Percentiles rank a stretch among this genome's conserved stretches.
These are phyloP conservation scores for Campoletis raptor DNA, from an alignment of 2,888 invertebrate species.

Conservation along the genomic window DNA sequence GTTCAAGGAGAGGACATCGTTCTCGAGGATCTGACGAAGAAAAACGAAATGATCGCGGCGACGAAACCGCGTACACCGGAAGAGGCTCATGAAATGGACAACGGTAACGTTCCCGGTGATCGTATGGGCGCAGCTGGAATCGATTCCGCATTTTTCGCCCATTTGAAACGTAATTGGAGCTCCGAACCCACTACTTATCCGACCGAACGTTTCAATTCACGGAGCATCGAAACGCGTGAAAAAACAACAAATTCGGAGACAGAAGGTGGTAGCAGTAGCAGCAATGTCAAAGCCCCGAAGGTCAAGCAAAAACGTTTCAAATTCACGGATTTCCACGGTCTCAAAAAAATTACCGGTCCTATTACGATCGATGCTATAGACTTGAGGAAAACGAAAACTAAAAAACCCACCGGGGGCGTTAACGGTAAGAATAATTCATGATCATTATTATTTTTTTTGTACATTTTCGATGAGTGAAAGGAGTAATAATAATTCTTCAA, in stretches of 20 bases:
- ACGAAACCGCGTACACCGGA: conserved; percentile 84
- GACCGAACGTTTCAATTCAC: conserved; percentile 39
- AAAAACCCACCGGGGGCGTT: conserved; percentile 4
- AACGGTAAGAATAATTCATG: background rate
- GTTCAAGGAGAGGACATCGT: conserved; percentile 85
- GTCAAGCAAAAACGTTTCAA: conserved; percentile 75
- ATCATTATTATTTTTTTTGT: background rate
- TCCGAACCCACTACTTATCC: conserved; percentile 81
- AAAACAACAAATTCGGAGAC: conserved; percentile 32
- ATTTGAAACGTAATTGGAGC: conserved; percentile 89
- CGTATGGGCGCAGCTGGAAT: conserved; percentile 90
- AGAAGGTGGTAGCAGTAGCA: conserved; percentile 35
- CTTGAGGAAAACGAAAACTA: conserved; percentile 62
- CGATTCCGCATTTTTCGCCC: conserved; percentile 89
- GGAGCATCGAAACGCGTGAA: background rate
- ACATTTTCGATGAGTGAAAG: background rate
- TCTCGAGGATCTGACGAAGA: conserved; percentile 85
- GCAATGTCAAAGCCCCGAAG: conserved; percentile 69
- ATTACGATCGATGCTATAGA: conserved; percentile 69
- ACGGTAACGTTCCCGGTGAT: conserved; percentile 90
- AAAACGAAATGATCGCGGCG: conserved; percentile 85
- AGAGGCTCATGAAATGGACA: conserved; percentile 85
- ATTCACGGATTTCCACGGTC: conserved; percentile 76
- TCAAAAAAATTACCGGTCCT: conserved; percentile 75
- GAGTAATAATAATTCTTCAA: background rate